These are phyloP conservation scores for Pediacus dermestoides DNA, from an alignment of 2,888 invertebrate genomes.

Conservation along the genomic window DNA sequence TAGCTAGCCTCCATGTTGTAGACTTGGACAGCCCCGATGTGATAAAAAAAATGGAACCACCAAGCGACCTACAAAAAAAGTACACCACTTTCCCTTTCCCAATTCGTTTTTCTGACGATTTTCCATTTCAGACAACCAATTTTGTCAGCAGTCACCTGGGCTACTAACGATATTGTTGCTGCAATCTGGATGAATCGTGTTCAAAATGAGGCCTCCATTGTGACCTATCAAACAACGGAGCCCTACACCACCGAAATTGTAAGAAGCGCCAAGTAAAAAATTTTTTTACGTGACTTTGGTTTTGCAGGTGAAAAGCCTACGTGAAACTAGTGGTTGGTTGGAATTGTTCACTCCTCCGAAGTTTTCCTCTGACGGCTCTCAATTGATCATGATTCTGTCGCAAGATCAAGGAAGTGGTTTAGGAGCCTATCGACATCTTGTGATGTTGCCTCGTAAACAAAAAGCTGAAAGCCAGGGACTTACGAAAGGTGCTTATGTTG, in stretches of 20 bases:
- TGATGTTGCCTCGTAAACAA: constrained; percentile 51
- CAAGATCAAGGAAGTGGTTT: constrained; percentile 57
- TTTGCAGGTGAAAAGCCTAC: constrained; percentile 51
- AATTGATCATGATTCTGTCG: constrained; percentile 72
- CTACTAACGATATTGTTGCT: constrained; percentile 64
- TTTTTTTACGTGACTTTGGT: constrained; percentile 11
- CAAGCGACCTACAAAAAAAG: constrained; percentile 42
- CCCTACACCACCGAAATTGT: constrained; percentile 22
- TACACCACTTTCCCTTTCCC: constrained; percentile 37
- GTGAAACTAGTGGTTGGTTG: constrained; percentile 69
- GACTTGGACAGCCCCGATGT: constrained; percentile 50
- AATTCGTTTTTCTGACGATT: not conserved
- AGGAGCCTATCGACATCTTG: constrained; percentile 64
- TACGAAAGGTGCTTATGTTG: constrained; percentile 65
- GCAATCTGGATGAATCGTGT: constrained; percentile 87
- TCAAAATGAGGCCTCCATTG: constrained; percentile 65
- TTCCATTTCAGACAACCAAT: constrained; percentile 53
- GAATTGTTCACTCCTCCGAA: constrained; percentile 69
- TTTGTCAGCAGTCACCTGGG: constrained; percentile 72
- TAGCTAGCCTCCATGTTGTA: constrained; percentile 59
- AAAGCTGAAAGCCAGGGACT: constrained; percentile 48
- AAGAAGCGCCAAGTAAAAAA: constrained; percentile 18
- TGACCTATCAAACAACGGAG: constrained; percentile 35
- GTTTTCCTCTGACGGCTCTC: constrained; percentile 64
- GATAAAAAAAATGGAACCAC: constrained; percentile 36